These are phyloP conservation scores for Mola mola DNA, from an alignment of 2,113 vertebrate genomes.

Conservation along the genomic window DNA sequence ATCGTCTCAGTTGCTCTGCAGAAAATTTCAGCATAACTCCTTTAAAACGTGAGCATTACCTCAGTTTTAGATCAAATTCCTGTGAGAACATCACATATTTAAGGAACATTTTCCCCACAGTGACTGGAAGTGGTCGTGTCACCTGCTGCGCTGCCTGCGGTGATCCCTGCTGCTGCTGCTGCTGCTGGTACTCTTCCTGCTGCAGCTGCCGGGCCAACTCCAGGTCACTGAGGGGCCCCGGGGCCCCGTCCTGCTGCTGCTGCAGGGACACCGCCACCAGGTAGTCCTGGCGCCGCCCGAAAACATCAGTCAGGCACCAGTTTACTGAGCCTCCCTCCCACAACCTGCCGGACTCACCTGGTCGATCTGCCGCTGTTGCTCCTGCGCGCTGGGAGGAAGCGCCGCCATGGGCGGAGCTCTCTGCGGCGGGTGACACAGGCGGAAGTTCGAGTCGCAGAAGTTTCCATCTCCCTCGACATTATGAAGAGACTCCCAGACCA, in stretches of 20 bases:
- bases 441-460: slow-evolving; percentile 91
- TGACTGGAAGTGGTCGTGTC: slow-evolving; percentile 27
- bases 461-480: slow-evolving; percentile 93
- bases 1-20: no score
- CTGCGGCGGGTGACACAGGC: slow-evolving; percentile 84
- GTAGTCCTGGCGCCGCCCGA: slow-evolving; percentile 83
- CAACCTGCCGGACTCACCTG: slow-evolving; percentile 72
- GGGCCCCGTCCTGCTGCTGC: slow-evolving; percentile 80
- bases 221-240: slow-evolving; percentile 85
- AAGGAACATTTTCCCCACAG: slow-evolving; percentile 21
- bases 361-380: slow-evolving; percentile 89
- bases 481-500: slow-evolving; percentile 95
- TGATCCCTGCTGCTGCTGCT: slow-evolving; percentile 80
- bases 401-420: slow-evolving; percentile 24
- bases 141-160: slow-evolving; percentile 23
- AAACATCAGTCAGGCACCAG: not conserved
- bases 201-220: slow-evolving; percentile 92
- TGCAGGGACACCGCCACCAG: slow-evolving; percentile 92
- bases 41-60: no score
- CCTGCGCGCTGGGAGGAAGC: slow-evolving; percentile 56
- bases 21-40: no score
- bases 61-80: no score
- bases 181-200: slow-evolving; percentile 91
- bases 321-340: fast-evolving
- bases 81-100: no score